These are phyloP conservation scores for Mustela lutreola DNA, from an alignment of 2,113 vertebrate genomes.

Conservation along the genomic window DNA sequence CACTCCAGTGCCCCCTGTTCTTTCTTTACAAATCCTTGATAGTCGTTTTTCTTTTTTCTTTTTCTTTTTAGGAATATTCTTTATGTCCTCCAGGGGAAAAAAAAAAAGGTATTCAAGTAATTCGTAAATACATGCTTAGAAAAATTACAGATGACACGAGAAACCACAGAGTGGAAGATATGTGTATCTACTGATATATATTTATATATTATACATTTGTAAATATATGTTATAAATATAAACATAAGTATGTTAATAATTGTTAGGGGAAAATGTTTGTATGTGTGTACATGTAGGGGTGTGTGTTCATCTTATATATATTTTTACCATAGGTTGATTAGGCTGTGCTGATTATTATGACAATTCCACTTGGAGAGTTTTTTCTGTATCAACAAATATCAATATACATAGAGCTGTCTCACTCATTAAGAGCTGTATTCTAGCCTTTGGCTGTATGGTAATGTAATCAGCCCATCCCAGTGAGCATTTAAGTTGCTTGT, in stretches of 20 bases:
- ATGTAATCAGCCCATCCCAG: neutral
- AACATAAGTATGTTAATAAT: neutral
- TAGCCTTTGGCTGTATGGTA: neutral
- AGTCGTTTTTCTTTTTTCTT: neutral
- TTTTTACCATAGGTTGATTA: constrained; percentile 32
- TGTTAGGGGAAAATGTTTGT: neutral
- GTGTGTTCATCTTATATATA: neutral
- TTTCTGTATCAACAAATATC: neutral
- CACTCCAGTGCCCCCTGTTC: neutral
- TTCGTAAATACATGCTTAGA: constrained; percentile 1
- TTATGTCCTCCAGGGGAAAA: neutral
- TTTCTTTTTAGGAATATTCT: neutral
- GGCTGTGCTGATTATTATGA: neutral
- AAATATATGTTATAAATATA: neutral
- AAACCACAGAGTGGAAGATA: neutral
- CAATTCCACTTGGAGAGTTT: neutral
- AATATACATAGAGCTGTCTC: neutral
- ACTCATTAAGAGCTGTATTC: neutral
- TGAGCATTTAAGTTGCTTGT: neutral
- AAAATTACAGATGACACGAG: neutral
- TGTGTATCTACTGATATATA: neutral
- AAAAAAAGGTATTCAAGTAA: neutral
- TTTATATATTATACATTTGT: neutral
- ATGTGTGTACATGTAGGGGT: neutral
- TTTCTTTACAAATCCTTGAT: neutral